Evolutionary conservation across 1,140 invertebrate species (phyloP), one percentile per base, ranked within the genome.

Genomic region (Lethrus apterus): DNA sequence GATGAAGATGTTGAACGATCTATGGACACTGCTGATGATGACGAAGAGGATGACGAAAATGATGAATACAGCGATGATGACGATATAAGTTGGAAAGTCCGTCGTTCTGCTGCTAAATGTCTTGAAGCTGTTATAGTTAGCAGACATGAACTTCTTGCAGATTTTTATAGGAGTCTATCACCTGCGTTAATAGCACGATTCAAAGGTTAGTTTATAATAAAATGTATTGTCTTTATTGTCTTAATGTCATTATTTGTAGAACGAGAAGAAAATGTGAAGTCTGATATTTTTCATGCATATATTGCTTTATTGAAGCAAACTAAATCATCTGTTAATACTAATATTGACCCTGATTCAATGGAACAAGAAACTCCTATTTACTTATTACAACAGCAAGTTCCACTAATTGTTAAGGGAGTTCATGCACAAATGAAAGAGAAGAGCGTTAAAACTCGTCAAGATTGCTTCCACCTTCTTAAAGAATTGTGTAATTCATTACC

Each of bases 1-100:
- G 76, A 76, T 35, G 76, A 78, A 42, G 78, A 80, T 50, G 75
- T 72, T 29, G 77, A 80, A 45, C 72, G 61, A 11, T 71, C 70
- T 50, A 85, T 76, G 73, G 78, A 80, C 44, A 79, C 75, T 48
- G 78, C 77, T 50, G 78, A 79, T 48, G 80, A 82, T 48, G 79
- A 77, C 23, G 80, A 86, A 10, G 82, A 86, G 46, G 85, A 78
- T 30, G 83, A 83, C 30, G 80, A 86, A 44, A 92, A 93, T 52
- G 90, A 93, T 58, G 90, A 93, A 58, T 98, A 97, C 64, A 96
- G 92, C 24, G 94, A 98, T 68, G 94, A 98, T 70, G 97, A 99
- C 67, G 97, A 99, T 66, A 94, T 99, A 86, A 95, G 91, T 46
- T 99, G 97, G 96, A 99, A 99, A 74, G 86, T 81, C 4, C 74